Evolutionary conservation across 2,113 vertebrate species (phyloP).

Genomic region (Sitta europaea): DNA sequence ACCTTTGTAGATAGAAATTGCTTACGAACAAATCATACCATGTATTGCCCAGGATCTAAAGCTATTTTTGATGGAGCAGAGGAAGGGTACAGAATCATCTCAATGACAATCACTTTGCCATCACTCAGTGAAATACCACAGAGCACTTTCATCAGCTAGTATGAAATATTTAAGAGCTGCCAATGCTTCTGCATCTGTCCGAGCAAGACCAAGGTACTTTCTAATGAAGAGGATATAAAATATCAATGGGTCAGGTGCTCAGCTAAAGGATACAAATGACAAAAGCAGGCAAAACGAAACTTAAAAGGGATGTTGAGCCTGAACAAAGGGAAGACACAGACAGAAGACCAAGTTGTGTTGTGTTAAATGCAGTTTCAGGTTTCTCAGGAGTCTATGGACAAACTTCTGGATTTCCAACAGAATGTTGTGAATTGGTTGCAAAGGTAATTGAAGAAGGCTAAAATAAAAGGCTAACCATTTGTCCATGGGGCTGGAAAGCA

Average conservation of each 20-base stretch:
- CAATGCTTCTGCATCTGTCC: neutral
- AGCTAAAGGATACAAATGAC: neutral
- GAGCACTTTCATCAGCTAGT: neutral
- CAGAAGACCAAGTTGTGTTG: neutral
- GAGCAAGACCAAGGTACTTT: neutral
- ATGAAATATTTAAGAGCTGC: neutral
- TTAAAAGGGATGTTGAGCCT: neutral
- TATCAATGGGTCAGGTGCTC: neutral
- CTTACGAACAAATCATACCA: neutral
- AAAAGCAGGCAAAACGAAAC: neutral
- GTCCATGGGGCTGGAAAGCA: neutral
- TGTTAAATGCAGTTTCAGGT: neutral
- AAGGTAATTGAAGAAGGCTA: neutral
- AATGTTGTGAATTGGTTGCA: neutral
- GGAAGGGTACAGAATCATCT: neutral
- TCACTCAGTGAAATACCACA: neutral
- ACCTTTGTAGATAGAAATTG: neutral
- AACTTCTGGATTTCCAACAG: neutral
- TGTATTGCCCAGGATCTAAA: neutral
- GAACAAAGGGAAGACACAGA: neutral
- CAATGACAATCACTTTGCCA: neutral
- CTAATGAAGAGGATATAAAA: neutral
- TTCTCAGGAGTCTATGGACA: neutral
- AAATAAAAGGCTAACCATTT: neutral
- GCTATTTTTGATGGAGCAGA: neutral